Conservation (phyloP, 1,140 invertebrate species). For the Pseudobourletiella spinata region DNA sequence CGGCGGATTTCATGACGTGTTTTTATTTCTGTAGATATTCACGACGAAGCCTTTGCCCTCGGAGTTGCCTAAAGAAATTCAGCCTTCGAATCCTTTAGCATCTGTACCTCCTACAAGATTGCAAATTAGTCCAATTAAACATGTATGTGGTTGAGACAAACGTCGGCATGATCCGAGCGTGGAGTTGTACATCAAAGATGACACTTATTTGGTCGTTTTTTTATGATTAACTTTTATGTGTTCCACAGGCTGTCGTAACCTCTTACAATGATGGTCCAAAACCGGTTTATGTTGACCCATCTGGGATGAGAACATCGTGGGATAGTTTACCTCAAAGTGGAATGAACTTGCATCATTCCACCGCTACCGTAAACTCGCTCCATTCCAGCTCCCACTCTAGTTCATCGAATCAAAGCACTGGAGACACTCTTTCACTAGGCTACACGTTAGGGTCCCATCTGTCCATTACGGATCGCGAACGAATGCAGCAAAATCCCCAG, state of each 20-base stretch:
- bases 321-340: conserved; percentile 21
- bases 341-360: conserved; percentile 27
- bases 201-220: neutral
- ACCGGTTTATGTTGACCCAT: conserved; percentile 39
- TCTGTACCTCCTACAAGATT: conserved; percentile 19
- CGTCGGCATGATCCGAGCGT: too few relatives aligned
- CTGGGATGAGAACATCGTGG: conserved; percentile 39
- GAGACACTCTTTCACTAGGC: conserved; percentile 19
- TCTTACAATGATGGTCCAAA: conserved; percentile 47
- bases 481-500: neutral
- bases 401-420: conserved; percentile 36
- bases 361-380: conserved; percentile 29
- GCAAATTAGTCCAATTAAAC: conserved; percentile 27
- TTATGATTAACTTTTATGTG: too few relatives aligned
- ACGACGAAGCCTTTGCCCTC: conserved; percentile 41
- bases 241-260: conserved; percentile 44
- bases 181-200: too few relatives aligned
- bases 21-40: conserved; percentile 43
- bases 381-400: conserved; percentile 36
- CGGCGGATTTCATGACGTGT: too few relatives aligned
- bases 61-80: conserved; percentile 32
- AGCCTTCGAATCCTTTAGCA: conserved; percentile 16
- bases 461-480: conserved; percentile 18
- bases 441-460: conserved; percentile 24
- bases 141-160: conserved; percentile 17